Conservation (phyloP, 1,140 invertebrate species). For the Trichoplusia ni region DNA sequence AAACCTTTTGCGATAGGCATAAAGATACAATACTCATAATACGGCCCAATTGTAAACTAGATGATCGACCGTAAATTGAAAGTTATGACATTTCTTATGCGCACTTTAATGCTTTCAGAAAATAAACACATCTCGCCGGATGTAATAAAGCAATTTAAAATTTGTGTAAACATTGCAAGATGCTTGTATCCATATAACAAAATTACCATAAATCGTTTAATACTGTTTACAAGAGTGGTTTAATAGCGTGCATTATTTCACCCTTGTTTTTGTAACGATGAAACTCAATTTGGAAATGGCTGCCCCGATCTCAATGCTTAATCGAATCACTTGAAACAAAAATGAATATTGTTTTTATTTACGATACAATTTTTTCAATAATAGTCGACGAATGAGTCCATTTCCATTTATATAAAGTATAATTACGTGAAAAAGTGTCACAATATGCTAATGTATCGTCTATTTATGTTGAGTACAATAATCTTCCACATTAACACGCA, state of each 20-base stretch:
- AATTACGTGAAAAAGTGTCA: neutral
- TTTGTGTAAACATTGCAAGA: neutral
- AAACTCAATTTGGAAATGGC: neutral
- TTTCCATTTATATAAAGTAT: too few species aligned
- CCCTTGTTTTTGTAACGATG: neutral
- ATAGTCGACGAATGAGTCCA: neutral
- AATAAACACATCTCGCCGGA: conserved; percentile 8
- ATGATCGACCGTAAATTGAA: conserved; percentile 15
- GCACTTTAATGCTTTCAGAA: conserved; percentile 11
- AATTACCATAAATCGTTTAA: neutral
- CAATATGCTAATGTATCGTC: too few species aligned
- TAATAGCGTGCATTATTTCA: conserved; percentile 5
- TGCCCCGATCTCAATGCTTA: neutral
- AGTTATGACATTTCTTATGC: conserved; percentile 23
- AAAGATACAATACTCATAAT: too few species aligned
- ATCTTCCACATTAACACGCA: too few species aligned
- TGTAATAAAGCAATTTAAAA: conserved; percentile 3
- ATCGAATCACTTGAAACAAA: neutral
- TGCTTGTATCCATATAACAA: neutral
- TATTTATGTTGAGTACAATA: too few species aligned
- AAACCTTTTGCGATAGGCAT: too few species aligned
- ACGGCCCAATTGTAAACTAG: conserved; percentile 11
- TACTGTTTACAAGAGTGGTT: neutral
- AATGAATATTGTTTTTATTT: neutral
- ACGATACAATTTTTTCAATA: neutral